Evolutionary conservation across 2,113 vertebrate species (phyloP), one percentile per base, ranked within the genome.

Genomic region (Triplophysa rosa): DNA sequence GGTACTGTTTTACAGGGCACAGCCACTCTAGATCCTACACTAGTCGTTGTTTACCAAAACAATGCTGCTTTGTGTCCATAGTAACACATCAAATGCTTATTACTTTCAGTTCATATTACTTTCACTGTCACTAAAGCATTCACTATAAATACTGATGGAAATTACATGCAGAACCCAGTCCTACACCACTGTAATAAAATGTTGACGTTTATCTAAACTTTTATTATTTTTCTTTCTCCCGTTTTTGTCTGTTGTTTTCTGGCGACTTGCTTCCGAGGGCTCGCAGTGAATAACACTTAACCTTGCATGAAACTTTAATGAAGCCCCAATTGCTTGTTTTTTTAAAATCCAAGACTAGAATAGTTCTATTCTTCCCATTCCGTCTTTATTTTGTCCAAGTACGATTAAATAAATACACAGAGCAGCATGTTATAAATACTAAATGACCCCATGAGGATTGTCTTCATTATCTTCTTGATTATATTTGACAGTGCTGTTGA

Each of bases 291-390:
- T 85, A 69, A 72, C 29, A 29, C 26, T 6, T 10, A 24, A 16
- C 16, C n/a, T 26, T 72, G 70, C 52, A 80, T 83, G 63, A 40
- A 70, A 26, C 58, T 59, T 52, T 54, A 70, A 70, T 75, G 72
- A 78, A 33, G 47, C 24, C 33, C 11, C 10, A 45, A 9, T 45
- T 45, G 42, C 42, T 45, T 12, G 42, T 45, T 45, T 45, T 5
- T 45, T 45, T 37, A 1, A 45, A 42, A 45, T 16, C 40, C 11
- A 54, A 47, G 26, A 56, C 29, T 59, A 40, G 33, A 23, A 42
- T 72, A 42, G 29, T 23, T 24, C 1, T 24, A 4, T 24, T 29
- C 19, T 19, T 8, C 23, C 14, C 9, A 29, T 59, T 42, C 21
- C n/a, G 13, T 40, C 1, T 58, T 37, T 17, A 16, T 17, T 17